Evolutionary conservation across 1,140 invertebrate species (phyloP), one percentile per base, ranked within the genome.

Genomic region (Drosophila pseudoananassae): DNA sequence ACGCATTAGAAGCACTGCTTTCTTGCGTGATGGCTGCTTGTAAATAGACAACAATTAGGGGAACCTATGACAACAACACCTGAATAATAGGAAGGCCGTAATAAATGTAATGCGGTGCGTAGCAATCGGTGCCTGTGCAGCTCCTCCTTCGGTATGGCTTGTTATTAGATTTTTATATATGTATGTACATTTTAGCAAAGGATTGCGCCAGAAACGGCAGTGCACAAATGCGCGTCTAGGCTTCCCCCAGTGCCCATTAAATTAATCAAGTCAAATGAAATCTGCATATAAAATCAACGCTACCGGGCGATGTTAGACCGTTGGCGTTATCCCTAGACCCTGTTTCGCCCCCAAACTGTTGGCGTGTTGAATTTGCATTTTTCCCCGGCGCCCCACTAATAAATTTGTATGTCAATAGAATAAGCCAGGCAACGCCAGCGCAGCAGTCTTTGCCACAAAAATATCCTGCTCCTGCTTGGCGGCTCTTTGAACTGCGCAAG

Each of bases 341-440:
- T 61, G 53, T 4, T 36, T 10, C 10, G 10, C 33, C 33, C 60
- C 63, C 54, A 15, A n/a, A 6, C 9, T 78, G 75, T 72, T 87
- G 75, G 83, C 83, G 83, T 87, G 83, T 87, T 78, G 83, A 76
- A 83, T 87, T 87, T 87, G 83, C 83, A 88, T 87, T 87, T 88
- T 61, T 61, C 65, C 69, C 60, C 64, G 82, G 82, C 82, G 75
- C 83, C 83, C 83, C 72, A 87, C 82, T 82, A 87, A 87, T 87
- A 87, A 88, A 76, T 83, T 87, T 88, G 65, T 88, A 88, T 87
- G 83, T 76, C 83, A 87, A 87, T 87, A 76, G 82, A 87, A 85
- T 68, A 61, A 51, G 61, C 53, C 45, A 51, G 50, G 49, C 53
- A 25, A 54, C 49, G 63, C 52, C 58, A 58, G 58, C 38, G 46